A percentile compares a stretch with the other conserved stretches of the same genome.
phyloP scores from a whole-genome alignment of 2,113 vertebrate genomes.

The Anguilla japonica region DNA sequence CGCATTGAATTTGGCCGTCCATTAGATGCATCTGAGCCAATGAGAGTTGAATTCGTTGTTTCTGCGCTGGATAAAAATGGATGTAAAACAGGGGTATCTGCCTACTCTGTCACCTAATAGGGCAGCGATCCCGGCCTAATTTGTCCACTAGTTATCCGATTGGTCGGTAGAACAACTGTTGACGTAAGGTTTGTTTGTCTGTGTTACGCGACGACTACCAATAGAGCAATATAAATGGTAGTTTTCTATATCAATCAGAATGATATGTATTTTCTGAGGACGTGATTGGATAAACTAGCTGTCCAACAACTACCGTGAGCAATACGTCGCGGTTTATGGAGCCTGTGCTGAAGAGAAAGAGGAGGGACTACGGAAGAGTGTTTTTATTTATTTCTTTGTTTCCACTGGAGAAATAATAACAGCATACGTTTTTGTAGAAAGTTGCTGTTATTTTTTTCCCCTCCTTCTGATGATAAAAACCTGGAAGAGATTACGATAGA shows the following conservation, averaged over 20 bases:
- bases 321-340: conserved; percentile 31
- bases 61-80: background rate
- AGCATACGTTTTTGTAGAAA: conserved; percentile 57
- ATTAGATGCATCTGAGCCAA: conserved; percentile 1
- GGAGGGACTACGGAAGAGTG: conserved; percentile 64
- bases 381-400: conserved; percentile 85
- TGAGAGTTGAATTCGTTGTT: background rate
- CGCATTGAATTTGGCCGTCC: background rate
- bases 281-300: conserved; percentile 12
- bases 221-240: background rate
- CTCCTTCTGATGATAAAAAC: conserved; percentile 42
- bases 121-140: background rate
- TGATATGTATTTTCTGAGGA: background rate
- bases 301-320: conserved; percentile 1
- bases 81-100: background rate
- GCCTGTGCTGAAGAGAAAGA: conserved; percentile 59
- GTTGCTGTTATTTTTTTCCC: conserved; percentile 51
- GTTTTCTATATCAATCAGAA: conserved; percentile 10
- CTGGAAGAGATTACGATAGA: conserved; percentile 48
- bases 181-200: background rate
- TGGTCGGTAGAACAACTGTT: background rate
- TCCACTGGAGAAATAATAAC: conserved; percentile 70
- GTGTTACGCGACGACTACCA: background rate
- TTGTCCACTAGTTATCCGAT: background rate
- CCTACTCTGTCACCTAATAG: background rate